These are phyloP conservation scores for Drosophila burlai DNA, from an alignment of 1,140 invertebrate species.

Conservation along the genomic window DNA sequence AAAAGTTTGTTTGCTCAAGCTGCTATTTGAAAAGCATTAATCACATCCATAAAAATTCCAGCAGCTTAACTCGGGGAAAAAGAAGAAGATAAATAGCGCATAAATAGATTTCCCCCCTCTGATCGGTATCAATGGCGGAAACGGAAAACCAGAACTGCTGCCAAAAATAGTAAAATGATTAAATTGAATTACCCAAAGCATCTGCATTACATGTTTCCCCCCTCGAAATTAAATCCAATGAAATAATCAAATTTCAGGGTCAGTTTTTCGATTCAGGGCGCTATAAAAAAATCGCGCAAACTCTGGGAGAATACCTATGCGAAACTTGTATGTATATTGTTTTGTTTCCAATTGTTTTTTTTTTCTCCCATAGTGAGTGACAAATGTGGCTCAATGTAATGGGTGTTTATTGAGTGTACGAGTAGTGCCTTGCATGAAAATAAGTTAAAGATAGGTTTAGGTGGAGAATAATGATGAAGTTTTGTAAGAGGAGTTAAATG, in stretches of 20 bases:
- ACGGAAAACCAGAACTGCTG: slow-evolving; percentile 9
- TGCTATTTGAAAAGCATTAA: slow-evolving; percentile 54
- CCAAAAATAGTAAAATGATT: slow-evolving; percentile 43
- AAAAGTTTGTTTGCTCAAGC: slow-evolving; percentile 35
- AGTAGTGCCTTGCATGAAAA: slow-evolving; percentile 23
- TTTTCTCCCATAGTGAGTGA: slow-evolving; percentile 23
- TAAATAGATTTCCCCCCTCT: slow-evolving; percentile 35
- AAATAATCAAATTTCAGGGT: slow-evolving; percentile 57
- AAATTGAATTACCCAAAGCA: slow-evolving; percentile 6
- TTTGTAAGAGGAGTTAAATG: neutral
- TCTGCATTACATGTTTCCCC: slow-evolving; percentile 12
- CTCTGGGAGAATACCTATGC: slow-evolving; percentile 51
- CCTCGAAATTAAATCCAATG: slow-evolving; percentile 14
- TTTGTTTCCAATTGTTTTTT: slow-evolving; percentile 27
- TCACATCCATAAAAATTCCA: slow-evolving; percentile 49
- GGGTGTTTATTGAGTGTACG: slow-evolving; percentile 17
- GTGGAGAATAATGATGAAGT: neutral
- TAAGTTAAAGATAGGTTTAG: neutral
- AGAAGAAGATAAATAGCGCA: slow-evolving; percentile 33
- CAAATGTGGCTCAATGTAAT: slow-evolving; percentile 36
- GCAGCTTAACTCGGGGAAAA: slow-evolving; percentile 28
- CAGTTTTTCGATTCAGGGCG: slow-evolving; percentile 55
- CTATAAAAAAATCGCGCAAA: slow-evolving; percentile 24
- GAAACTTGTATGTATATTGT: slow-evolving; percentile 40
- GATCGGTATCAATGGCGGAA: slow-evolving; percentile 28